Conservation (phyloP, 2,797 vertebrate genomes). For the Rhynchonycteris naso region DNA sequence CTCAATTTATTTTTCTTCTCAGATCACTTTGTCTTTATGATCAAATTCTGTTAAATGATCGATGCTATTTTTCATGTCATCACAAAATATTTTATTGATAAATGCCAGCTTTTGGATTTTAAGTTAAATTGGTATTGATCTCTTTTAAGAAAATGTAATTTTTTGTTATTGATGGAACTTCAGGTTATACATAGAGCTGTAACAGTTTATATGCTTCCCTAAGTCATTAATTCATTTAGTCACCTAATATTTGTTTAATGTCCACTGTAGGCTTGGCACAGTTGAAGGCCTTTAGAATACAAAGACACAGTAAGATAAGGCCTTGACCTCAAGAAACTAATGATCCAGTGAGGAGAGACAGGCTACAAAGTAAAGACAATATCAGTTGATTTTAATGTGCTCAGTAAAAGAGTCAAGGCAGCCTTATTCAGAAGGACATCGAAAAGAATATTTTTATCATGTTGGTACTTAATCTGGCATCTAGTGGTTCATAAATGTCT, state of each 20-base stretch:
- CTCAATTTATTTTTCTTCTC: neutral
- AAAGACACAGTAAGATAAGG: neutral
- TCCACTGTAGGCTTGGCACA: neutral
- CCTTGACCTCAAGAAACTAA: neutral
- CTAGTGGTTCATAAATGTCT: neutral
- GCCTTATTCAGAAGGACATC: neutral
- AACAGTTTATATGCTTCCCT: neutral
- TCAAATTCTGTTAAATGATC: conserved; percentile 2
- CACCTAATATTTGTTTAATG: neutral
- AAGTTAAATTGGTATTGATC: neutral
- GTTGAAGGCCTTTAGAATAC: neutral
- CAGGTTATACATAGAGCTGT: neutral
- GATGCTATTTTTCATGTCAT: neutral
- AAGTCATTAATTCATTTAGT: neutral
- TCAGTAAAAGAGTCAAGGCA: neutral
- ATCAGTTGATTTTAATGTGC: neutral
- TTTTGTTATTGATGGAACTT: conserved; percentile 5
- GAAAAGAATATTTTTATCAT: neutral
- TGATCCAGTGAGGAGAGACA: neutral
- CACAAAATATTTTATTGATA: neutral
- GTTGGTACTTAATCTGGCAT: neutral
- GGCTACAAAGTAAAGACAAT: neutral
- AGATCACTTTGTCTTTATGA: neutral
- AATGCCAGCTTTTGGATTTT: neutral
- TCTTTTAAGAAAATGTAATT: neutral